These are phyloP conservation scores for Brachylomia viminalis DNA, from an alignment of 2,888 invertebrate genomes.

Conservation along the genomic window DNA sequence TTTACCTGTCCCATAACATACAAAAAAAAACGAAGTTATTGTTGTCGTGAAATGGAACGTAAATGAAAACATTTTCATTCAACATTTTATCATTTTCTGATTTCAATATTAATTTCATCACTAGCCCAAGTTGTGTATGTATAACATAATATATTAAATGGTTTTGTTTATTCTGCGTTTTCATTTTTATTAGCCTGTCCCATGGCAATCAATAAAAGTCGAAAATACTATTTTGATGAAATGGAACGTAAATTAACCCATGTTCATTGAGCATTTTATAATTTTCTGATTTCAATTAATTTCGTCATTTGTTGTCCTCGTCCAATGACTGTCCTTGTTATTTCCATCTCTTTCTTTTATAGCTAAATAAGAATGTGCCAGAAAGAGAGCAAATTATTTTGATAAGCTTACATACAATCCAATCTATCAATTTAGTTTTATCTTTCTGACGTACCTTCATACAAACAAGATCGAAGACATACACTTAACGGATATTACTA, in stretches of 20 bases:
- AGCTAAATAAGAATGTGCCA: not conserved
- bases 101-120: slow-evolving; percentile 25
- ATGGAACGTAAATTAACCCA: too few species aligned
- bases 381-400: slow-evolving; percentile 8
- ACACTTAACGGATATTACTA: not conserved
- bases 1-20: not conserved
- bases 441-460: not conserved
- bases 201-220: too few species aligned
- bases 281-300: slow-evolving; percentile 3
- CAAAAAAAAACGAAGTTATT: too few species aligned
- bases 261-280: too few species aligned
- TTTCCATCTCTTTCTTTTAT: slow-evolving; percentile 1
- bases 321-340: not conserved
- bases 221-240: too few species aligned
- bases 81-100: not conserved
- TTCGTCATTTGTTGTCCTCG: slow-evolving; percentile 15
- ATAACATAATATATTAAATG: too few species aligned
- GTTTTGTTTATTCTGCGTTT: too few species aligned
- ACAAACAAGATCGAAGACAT: not conserved
- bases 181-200: too few species aligned
- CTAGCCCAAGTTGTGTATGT: too few species aligned
- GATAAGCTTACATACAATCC: not conserved
- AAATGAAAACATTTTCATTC: not conserved
- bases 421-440: slow-evolving; percentile 16
- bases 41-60: slow-evolving; percentile 39